Conservation (phyloP, 2,113 vertebrate species). For the Cephalophus harveyi region DNA sequence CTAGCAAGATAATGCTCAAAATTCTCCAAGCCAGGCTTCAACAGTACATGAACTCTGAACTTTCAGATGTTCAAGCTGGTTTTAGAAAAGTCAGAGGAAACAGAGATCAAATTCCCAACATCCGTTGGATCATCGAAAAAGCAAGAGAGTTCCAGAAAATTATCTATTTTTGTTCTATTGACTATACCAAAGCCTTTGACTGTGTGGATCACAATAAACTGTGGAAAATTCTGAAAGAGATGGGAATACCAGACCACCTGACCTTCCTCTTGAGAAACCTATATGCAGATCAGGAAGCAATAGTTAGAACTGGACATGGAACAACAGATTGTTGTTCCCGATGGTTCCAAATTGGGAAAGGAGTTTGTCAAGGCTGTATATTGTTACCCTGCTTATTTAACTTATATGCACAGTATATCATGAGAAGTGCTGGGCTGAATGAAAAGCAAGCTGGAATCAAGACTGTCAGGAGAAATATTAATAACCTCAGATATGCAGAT, state of each 20-base stretch:
- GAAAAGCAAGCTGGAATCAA: background rate
- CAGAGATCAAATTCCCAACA: background rate
- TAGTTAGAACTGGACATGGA: background rate
- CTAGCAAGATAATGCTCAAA: background rate
- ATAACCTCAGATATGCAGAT: background rate
- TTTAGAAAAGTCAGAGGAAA: background rate
- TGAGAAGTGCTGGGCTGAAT: background rate
- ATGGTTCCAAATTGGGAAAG: background rate
- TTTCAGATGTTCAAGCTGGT: background rate
- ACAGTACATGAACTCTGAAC: accelerated
- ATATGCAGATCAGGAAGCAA: background rate
- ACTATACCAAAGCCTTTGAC: background rate
- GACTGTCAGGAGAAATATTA: background rate
- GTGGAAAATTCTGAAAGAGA: background rate
- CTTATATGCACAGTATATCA: background rate
- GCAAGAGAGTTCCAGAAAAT: background rate
- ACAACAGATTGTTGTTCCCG: background rate
- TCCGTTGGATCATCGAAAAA: accelerated
- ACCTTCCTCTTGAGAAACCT: background rate
- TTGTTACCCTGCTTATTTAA: background rate
- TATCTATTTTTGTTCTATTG: background rate
- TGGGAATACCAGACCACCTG: background rate
- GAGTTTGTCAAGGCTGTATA: background rate
- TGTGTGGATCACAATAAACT: background rate
- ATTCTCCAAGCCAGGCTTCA: background rate